Evolutionary conservation across 2,888 invertebrate genomes (phyloP), one percentile per base, ranked within the genome.

Genomic region (Catocala nupta): DNA sequence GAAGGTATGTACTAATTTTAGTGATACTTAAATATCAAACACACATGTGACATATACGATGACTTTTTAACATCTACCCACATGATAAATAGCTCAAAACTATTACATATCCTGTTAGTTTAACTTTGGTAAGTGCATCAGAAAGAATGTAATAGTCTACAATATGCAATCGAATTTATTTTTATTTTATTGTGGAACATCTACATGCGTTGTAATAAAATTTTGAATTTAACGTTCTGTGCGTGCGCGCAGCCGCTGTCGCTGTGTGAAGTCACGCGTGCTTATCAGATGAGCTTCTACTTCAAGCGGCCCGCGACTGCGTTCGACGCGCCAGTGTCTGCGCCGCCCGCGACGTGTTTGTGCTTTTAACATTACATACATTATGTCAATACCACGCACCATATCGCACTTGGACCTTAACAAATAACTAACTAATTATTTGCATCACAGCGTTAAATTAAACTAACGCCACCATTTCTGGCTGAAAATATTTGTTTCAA

Each of bases 211-310:
- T 56, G 55, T 75, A 76, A 84, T 77, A 82, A 81, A 81, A 83
- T 71, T 66, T 78, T 70, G 71, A 70, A 67, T 55, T 47, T 62
- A 42, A 13, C 11, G 13, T 34, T 49, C 39, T 50, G 45, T 61
- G 61, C 67, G 72, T 73, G 67, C 62, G 53, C 61, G 67, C 68
- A n/a, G 11, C 4, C 43, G 70, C 55, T 68, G 65, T 68, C 73
- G 63, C 74, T 78, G 81, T 83, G 84, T 85, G 82, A 83, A 85
- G 83, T 84, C 81, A 84, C 80, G 81, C 77, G 72, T 73, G 60
- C 61, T 84, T 85, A 85, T 87, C 87, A 75, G 83, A 86, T 85
- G 81, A 77, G 73, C 78, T 82, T 82, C 73, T 71, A 81, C 71
- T 75, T 69, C 65, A 76, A 68, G 62, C 60, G 67, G 68, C 62